Percentiles rank a stretch among this genome's conserved stretches.
These are phyloP conservation scores for Torymus auratus DNA, from an alignment of 2,888 invertebrate species.

Conservation along the genomic window DNA sequence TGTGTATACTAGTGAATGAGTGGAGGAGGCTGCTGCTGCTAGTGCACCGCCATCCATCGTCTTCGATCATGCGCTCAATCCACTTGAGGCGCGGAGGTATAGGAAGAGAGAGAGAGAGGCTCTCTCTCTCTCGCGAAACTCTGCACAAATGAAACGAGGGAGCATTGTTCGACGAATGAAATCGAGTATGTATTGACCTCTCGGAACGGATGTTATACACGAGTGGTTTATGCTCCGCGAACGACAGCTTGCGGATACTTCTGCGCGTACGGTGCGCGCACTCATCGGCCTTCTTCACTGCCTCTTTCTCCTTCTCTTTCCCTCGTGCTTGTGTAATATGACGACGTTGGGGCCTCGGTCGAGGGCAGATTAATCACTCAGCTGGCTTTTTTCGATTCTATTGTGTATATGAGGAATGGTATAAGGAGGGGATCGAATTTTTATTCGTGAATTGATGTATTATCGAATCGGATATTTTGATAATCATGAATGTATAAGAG, in stretches of 20 bases:
- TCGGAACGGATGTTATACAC: slow-evolving; percentile 8
- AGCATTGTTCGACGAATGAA: slow-evolving; percentile 28
- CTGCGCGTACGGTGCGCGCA: no score
- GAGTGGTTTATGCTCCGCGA: slow-evolving; percentile 22
- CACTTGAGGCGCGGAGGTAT: slow-evolving; percentile 2
- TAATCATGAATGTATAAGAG: no score
- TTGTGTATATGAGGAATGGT: no score
- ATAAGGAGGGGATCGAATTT: no score
- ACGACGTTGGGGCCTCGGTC: neutral
- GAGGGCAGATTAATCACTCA: neutral
- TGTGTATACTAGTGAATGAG: no score
- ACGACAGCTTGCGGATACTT: slow-evolving; percentile 23
- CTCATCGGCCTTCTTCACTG: neutral
- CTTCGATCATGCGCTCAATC: slow-evolving; percentile 41
- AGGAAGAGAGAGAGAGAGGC: neutral
- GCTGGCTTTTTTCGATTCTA: neutral
- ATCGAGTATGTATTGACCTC: slow-evolving; percentile 36
- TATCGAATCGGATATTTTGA: no score
- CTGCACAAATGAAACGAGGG: slow-evolving; percentile 36
- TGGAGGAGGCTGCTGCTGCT: no score
- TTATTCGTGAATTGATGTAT: no score
- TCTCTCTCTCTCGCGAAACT: neutral
- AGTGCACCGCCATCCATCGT: slow-evolving; percentile 15
- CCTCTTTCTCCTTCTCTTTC: no score
- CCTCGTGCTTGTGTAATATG: neutral